These are phyloP conservation scores for Metopia argyrocephala DNA, from an alignment of 2,888 invertebrate species.

Conservation along the genomic window DNA sequence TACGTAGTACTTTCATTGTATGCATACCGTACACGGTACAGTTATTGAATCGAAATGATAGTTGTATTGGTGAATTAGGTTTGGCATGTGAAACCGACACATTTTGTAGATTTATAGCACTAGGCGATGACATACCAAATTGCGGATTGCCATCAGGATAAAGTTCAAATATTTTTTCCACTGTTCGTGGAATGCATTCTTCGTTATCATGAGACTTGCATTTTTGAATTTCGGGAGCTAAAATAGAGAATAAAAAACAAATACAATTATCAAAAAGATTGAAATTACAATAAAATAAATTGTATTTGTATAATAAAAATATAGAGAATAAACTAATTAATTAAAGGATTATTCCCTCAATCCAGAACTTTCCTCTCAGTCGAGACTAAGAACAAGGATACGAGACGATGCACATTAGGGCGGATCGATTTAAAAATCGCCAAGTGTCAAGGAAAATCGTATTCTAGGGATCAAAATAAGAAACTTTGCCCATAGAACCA, in stretches of 20 bases:
- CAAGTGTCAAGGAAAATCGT: too few relatives aligned
- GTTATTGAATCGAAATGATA: constrained; percentile 68
- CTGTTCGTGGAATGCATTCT: constrained; percentile 67
- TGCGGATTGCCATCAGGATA: constrained; percentile 69
- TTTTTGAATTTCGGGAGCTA: constrained; percentile 69
- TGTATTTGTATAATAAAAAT: too few relatives aligned
- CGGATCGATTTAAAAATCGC: too few relatives aligned
- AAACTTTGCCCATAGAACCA: too few relatives aligned
- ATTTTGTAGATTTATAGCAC: constrained; percentile 65
- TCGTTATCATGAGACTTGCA: constrained; percentile 68
- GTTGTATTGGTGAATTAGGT: constrained; percentile 63
- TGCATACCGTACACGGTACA: constrained; percentile 68
- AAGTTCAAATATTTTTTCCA: constrained; percentile 65
- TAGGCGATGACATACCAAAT: constrained; percentile 67
- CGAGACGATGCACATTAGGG: too few relatives aligned
- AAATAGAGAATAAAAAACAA: not conserved
- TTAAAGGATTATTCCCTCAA: too few relatives aligned
- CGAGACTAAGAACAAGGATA: too few relatives aligned
- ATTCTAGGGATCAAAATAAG: too few relatives aligned
- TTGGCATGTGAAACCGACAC: constrained; percentile 65
- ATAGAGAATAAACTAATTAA: too few relatives aligned
- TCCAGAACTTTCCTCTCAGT: too few relatives aligned
- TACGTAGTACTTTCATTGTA: constrained; percentile 62
- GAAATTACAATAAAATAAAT: too few relatives aligned
- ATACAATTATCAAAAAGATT: not conserved